phyloP scores from a whole-genome alignment of 2,113 vertebrate species.

The Misgurnus anguillicaudatus region DNA sequence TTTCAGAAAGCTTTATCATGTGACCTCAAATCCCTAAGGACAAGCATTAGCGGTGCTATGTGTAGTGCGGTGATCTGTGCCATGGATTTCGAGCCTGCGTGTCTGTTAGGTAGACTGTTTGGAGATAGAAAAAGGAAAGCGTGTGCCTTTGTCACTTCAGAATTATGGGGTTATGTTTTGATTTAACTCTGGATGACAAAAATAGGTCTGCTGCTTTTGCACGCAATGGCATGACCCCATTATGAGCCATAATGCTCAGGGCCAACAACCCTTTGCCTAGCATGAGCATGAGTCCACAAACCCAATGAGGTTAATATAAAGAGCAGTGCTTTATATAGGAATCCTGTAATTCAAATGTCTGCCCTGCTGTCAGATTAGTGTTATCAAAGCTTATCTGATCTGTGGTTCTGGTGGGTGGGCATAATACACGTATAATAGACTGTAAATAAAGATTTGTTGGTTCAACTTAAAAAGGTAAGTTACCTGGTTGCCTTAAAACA shows the following conservation, averaged over 20 bases:
- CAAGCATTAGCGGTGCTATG: conserved; percentile 31
- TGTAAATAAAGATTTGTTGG: too few relatives aligned
- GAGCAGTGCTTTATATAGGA: neutral
- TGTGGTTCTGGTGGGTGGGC: neutral
- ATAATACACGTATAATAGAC: neutral
- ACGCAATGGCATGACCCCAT: conserved; percentile 42
- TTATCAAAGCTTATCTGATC: conserved; percentile 1
- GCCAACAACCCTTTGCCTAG: neutral
- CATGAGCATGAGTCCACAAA: neutral
- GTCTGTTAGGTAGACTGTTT: conserved; percentile 17
- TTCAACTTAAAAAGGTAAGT: too few relatives aligned
- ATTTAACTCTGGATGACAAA: conserved; percentile 56
- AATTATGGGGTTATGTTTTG: conserved; percentile 62
- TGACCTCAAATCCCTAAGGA: conserved; percentile 42
- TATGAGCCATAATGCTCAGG: neutral
- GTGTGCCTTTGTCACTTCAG: conserved; percentile 32
- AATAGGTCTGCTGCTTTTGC: conserved; percentile 49
- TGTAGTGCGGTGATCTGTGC: conserved; percentile 19
- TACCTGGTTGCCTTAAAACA: too few relatives aligned
- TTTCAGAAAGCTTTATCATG: conserved; percentile 28
- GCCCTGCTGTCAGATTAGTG: neutral
- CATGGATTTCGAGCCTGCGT: conserved; percentile 31
- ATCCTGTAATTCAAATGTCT: neutral
- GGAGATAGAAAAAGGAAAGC: neutral
- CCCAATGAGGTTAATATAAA: too few relatives aligned